Percentiles rank a stretch among this genome's conserved stretches.
Conservation (phyloP, 2,113 vertebrate genomes). For the Ophthalmolycus amberensis region DNA sequence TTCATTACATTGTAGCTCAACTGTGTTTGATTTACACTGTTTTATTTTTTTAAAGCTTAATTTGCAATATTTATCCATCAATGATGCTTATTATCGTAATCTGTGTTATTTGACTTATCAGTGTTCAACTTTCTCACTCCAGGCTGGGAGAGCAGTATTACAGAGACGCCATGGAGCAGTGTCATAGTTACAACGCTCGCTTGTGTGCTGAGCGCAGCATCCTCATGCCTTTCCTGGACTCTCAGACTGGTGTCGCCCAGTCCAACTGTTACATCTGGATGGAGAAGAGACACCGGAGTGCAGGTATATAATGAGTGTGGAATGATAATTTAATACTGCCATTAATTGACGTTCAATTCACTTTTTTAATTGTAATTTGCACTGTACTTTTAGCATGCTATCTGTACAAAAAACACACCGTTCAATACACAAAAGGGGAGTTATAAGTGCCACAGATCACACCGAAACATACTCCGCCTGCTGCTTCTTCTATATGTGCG, state of each 20-base stretch:
- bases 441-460: background rate
- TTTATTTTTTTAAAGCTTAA: background rate
- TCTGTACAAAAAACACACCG: background rate
- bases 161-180: slow-evolving; percentile 97
- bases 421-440: background rate
- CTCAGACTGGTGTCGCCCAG: slow-evolving; percentile 96
- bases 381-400: background rate
- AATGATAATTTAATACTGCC: background rate
- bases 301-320: slow-evolving; percentile 80
- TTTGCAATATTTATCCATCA: background rate
- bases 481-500: background rate
- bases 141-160: slow-evolving; percentile 98
- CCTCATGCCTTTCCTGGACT: slow-evolving; percentile 96
- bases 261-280: slow-evolving; percentile 99
- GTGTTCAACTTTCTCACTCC: slow-evolving; percentile 40
- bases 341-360: too few species aligned
- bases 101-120: slow-evolving; percentile 28
- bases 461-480: background rate
- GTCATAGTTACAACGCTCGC: slow-evolving; percentile 96
- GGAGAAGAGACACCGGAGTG: slow-evolving; percentile 95
- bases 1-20: background rate
- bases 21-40: background rate
- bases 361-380: too few species aligned
- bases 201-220: slow-evolving; percentile 96
- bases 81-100: background rate